Evolutionary conservation across 2,888 invertebrate species (phyloP).

Genomic region (Macrosoma leucophasiata): DNA sequence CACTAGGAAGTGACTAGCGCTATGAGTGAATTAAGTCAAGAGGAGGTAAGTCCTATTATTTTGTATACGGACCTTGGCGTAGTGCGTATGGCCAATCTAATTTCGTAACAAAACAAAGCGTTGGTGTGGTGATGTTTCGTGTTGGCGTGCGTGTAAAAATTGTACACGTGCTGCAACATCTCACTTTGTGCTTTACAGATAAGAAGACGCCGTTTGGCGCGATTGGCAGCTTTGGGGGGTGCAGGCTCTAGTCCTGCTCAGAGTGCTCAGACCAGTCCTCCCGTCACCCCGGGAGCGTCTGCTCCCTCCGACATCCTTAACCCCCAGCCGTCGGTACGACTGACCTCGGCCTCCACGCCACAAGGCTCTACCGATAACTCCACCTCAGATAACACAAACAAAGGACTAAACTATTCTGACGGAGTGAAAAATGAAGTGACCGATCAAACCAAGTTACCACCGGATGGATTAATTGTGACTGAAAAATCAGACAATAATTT

Average conservation of each 20-base stretch:
- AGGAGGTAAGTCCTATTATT: conserved; percentile 83
- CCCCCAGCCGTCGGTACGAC: conserved; percentile 35
- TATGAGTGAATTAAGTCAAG: conserved; percentile 92
- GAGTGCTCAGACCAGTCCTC: conserved; percentile 65
- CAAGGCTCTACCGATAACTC: conserved; percentile 47
- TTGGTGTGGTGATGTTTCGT: conserved; percentile 54
- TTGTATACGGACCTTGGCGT: conserved; percentile 59
- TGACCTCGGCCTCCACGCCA: conserved; percentile 42
- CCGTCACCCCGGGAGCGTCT: conserved; percentile 64
- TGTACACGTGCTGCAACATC: conserved; percentile 45
- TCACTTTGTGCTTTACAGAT: conserved; percentile 75
- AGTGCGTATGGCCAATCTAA: conserved; percentile 69
- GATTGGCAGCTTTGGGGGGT: conserved; percentile 78
- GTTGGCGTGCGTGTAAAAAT: conserved; percentile 40
- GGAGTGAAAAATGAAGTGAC: conserved; percentile 50
- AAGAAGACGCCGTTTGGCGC: conserved; percentile 83
- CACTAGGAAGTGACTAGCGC: conserved; percentile 37
- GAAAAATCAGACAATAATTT: conserved; percentile 67
- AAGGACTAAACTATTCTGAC: conserved; percentile 56
- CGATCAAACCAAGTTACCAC: conserved; percentile 57
- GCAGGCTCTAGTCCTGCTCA: conserved; percentile 61
- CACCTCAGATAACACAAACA: conserved; percentile 51
- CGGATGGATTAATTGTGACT: conserved; percentile 66
- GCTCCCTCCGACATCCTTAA: conserved; percentile 43
- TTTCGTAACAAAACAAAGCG: conserved; percentile 76